Evolutionary conservation across 2,797 vertebrate genomes (phyloP), one percentile per base, ranked within the genome.

Genomic region (Philypnodon macrostomus): DNA sequence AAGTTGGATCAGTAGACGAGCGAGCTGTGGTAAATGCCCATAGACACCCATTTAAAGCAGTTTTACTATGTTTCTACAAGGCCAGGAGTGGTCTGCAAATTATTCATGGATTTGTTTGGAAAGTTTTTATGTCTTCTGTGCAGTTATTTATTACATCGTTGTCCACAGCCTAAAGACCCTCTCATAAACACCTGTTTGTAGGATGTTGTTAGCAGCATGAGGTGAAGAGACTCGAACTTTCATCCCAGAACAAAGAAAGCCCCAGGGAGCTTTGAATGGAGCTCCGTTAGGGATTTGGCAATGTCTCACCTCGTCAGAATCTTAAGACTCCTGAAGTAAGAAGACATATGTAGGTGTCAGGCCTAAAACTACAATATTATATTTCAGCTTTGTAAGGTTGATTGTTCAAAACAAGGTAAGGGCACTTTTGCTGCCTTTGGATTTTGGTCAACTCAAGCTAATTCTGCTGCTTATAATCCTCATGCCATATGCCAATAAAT

Each of bases 211-310:
- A 85, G 57, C 65, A 62, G 72, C 9, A 27, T 67, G 64, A 72
- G 79, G 75, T 84, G 80, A 76, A 70, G 67, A 67, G 67, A 81
- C 53, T 63, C 58, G 53, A 79, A 79, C 62, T 84, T 77, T 70
- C 46, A 82, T 83, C 77, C 59, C 47, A 66, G 74, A 87, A 87
- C 74, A 89, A 88, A 89, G 85, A 71, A 51, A 67, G 39, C 79
- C 70, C 80, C 61, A 26, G 80, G 81, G 83, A 70, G 47, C 70
- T 76, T 72, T 76, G 77, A 75, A 73, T 66, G 48, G 74, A 42
- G 53, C 47, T 71, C 66, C 52, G 47, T 57, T 46, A 67, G 67
- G 69, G 74, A 83, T 81, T 81, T 81, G 73, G 49, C 59, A 38
- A 63, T 72, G 78, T 70, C 79, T 79, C 68, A 66, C 24, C 58